A percentile compares a stretch with the other conserved stretches of the same genome.
Evolutionary conservation across 2,113 vertebrate species (phyloP).

Genomic region (Solea senegalensis): DNA sequence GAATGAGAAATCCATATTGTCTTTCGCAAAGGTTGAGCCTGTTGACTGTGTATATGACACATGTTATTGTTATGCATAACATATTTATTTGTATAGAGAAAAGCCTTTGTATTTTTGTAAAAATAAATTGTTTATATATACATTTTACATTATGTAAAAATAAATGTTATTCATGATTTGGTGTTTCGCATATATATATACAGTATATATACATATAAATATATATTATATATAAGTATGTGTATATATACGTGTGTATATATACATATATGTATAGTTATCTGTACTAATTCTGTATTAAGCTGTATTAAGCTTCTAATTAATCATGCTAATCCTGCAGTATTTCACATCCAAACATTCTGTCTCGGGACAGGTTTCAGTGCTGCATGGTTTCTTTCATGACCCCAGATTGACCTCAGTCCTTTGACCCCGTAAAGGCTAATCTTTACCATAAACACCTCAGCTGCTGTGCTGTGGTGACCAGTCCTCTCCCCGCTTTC

Average conservation of each 20-base stretch:
- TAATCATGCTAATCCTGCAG: slow-evolving; percentile 37
- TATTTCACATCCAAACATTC: slow-evolving; percentile 5
- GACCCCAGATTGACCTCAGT: slow-evolving; percentile 37
- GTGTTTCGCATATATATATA: neutral
- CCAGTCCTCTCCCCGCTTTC: neutral
- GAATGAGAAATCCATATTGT: slow-evolving; percentile 76
- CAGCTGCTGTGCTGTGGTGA: slow-evolving; percentile 54
- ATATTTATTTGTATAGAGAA: slow-evolving; percentile 84
- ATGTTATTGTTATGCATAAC: slow-evolving; percentile 51
- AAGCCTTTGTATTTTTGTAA: slow-evolving; percentile 82
- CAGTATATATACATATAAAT: neutral
- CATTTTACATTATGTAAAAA: neutral
- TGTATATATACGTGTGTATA: slow-evolving; percentile 1
- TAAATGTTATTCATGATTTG: neutral
- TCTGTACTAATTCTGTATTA: no score
- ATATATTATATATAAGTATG: neutral
- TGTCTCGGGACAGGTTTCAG: neutral
- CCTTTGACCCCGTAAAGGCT: slow-evolving; percentile 19
- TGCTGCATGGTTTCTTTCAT: slow-evolving; percentile 14
- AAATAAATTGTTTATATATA: neutral
- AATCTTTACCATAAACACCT: slow-evolving; percentile 46
- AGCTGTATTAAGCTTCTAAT: neutral
- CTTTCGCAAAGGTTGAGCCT: slow-evolving; percentile 78
- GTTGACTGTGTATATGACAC: slow-evolving; percentile 65
- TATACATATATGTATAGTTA: neutral